Base-by-base conservation (phyloP, 1,140 invertebrate genomes). In the Lepidurus couesii region DNA sequence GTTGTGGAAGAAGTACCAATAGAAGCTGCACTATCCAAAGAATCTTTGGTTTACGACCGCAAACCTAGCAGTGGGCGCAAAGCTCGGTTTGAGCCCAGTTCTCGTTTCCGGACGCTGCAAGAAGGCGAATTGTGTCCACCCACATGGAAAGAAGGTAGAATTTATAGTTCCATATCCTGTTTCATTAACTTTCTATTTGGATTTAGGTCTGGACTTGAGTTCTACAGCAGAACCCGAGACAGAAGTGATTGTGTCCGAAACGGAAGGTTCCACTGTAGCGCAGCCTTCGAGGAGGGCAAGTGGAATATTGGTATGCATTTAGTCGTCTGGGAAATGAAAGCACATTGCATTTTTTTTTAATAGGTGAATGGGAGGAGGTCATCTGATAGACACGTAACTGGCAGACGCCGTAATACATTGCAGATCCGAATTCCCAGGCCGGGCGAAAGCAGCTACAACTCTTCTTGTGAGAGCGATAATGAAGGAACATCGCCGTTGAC, bases 391-490 rank as follows among this genome's bases (percentile, higher is more conserved):
- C 53, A 65, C 21, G 53, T 65, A 65, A 65, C 10, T 21, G 53
- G 53, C 16, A 65, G 53, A 65, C 53, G 53, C 13, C 53, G 53
- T n/a, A 65, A 65, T 16, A 65, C 53, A 1, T 65, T 65, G 53
- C 53, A 65, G 21, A 65, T 65, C 8, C 53, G 53, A 16, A 65
- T 65, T 16, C 53, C 53, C 53, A 65, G 53, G 53, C 84, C 84
- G 0, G 85, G 85, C 84, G 82, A 83, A 65, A 82, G 82, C 77
- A 81, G 77, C 74, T 82, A 82, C 43, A 81, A 83, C 44, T 84
- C 84, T 75, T 85, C 84, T 26, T 83, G 82, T 81, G 80, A 85
- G 82, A 84, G 85, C 16, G 83, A 83, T 21, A 80, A 24, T 8
- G 80, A 80, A 24, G 74, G 34, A 13, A 73, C 74, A 34, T 80